Evolutionary conservation across 2,797 vertebrate species (phyloP), one percentile per base, ranked within the genome.

Genomic region (Moxostoma hubbsi): DNA sequence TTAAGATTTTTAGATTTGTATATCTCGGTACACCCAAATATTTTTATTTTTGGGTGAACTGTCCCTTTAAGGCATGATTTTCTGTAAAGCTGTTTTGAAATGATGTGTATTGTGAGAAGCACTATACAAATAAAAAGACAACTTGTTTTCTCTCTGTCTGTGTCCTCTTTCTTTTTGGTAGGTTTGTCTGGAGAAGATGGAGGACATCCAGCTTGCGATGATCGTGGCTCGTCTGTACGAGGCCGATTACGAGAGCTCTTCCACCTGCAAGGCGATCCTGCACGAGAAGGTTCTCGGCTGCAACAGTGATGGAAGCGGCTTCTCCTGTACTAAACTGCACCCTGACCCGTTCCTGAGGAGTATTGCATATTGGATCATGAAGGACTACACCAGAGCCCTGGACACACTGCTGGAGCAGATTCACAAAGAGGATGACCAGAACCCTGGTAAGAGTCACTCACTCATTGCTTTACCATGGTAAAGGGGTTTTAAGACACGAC

Each of bases 161-260:
- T 2, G 57, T 4, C 50, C 5, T 62, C 5, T 81, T 15, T 53
- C 63, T 36, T 84, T 36, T 36, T 36, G 36, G 16, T 45, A 99
- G 98, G 98, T 99, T 3, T 95, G 97, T 87, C 88, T 99, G 90
- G 98, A 99, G 87, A 99, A 99, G 90, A 99, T 99, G 97, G 98
- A 99, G 87, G 98, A 99, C 85, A 95, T 98, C 84, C 98, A 99
- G 88, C 82, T 99, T 86, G 98, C 98, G 75, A 97, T 98, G 96
- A 94, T 99, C 68, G 96, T 99, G 82, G 96, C 98, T 54, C 93
- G 98, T 80, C 92, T 99, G 58, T 98, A 99, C 58, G 98, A 99
- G 86, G 96, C 96, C 0, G 98, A 99, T 90, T 96, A 96, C 91
- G 97, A 99, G 90, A 98, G 94, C 43, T 98, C 96, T 5, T 94